Percentiles rank a stretch among this genome's conserved stretches.
phyloP scores from a whole-genome alignment of 2,113 vertebrate species.

The Morone saxatilis region DNA sequence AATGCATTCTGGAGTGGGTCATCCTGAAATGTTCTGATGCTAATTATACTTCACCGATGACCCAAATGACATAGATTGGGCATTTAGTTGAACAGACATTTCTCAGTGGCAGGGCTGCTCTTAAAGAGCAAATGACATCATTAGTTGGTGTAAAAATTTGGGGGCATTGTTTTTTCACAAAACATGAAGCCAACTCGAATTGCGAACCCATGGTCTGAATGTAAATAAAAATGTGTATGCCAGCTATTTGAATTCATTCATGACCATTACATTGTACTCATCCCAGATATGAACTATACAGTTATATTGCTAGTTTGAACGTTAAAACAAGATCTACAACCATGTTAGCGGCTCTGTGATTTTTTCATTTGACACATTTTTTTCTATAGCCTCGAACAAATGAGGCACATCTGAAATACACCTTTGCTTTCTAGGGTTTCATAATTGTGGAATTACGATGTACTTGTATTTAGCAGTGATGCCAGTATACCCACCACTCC shows the following conservation, averaged over 20 bases:
- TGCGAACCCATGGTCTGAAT: neutral
- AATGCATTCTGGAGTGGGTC: conserved; percentile 65
- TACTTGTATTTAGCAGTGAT: neutral
- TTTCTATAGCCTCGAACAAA: neutral
- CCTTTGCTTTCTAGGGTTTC: neutral
- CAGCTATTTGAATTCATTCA: neutral
- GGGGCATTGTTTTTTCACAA: neutral
- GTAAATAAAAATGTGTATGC: neutral
- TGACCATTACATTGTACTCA: no score
- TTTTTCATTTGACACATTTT: neutral
- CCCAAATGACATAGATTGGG: conserved; percentile 38
- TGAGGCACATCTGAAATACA: neutral
- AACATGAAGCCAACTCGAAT: neutral
- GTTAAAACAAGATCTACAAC: no score
- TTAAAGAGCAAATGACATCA: neutral
- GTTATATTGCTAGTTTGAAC: neutral
- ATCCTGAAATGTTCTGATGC: conserved; percentile 42
- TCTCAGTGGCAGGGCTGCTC: neutral
- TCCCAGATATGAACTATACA: neutral
- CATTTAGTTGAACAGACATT: conserved; percentile 22
- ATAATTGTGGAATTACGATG: neutral
- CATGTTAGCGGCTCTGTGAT: no score
- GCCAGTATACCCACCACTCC: neutral
- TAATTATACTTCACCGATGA: conserved; percentile 62
- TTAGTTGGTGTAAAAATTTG: neutral